Evolutionary conservation across 1,140 invertebrate genomes (phyloP).

Genomic region (Mercenaria mercenaria): DNA sequence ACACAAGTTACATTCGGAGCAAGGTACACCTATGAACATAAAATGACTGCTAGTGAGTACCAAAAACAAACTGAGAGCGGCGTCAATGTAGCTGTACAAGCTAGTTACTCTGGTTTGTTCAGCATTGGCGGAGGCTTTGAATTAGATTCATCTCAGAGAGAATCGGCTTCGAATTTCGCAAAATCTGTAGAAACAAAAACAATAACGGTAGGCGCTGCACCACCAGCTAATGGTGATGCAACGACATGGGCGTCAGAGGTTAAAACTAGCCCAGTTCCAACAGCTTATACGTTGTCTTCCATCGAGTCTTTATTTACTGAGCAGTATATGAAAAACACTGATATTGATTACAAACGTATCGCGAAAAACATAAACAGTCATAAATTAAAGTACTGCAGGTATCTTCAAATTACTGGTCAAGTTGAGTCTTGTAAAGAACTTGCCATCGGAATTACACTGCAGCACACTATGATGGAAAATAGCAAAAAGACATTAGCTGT

Average conservation of each 20-base stretch:
- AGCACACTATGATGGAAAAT: not conserved
- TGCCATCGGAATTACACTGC: not conserved
- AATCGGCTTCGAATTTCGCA: not conserved
- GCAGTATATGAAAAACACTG: not conserved
- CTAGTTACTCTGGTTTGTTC: conserved; percentile 19
- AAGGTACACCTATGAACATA: conserved; percentile 25
- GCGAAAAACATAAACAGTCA: not conserved
- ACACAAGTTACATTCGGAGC: conserved; percentile 46
- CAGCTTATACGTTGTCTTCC: not conserved
- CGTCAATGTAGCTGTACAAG: not conserved
- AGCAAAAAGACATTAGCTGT: not conserved
- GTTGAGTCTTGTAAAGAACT: not conserved
- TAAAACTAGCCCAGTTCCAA: conserved; percentile 19
- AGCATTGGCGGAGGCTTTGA: not conserved
- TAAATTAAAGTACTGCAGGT: conserved; percentile 4
- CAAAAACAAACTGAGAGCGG: not conserved
- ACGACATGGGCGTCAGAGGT: conserved; percentile 23
- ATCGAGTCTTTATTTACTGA: conserved; percentile 31
- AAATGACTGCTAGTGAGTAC: conserved; percentile 27
- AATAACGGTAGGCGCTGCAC: conserved; percentile 20
- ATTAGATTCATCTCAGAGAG: not conserved
- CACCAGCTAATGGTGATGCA: conserved; percentile 28
- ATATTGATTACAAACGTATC: conserved; percentile 11
- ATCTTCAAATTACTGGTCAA: not conserved
- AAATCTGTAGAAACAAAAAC: conserved; percentile 39